These are phyloP conservation scores for Acanthurus leucopareius DNA, from an alignment of 2,797 vertebrate genomes.

Conservation along the genomic window DNA sequence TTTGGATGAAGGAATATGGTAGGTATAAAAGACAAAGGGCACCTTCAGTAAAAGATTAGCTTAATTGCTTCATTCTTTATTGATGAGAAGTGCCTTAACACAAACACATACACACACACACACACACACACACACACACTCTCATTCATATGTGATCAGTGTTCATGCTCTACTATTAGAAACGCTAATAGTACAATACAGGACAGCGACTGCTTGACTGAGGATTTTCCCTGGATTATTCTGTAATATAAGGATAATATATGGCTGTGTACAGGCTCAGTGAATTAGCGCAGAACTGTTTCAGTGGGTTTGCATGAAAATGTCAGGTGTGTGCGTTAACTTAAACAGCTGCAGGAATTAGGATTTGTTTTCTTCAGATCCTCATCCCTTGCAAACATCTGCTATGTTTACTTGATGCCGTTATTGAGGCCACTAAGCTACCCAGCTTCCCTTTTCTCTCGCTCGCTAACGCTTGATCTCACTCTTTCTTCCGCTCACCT, in stretches of 20 bases:
- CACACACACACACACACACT: constrained; percentile 28
- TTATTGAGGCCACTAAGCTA: constrained; percentile 63
- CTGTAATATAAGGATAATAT: constrained; percentile 62
- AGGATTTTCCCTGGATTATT: constrained; percentile 67
- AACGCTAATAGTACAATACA: constrained; percentile 38
- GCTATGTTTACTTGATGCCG: constrained; percentile 69
- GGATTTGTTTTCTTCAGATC: constrained; percentile 75
- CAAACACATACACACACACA: constrained; percentile 30
- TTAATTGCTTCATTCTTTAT: constrained; percentile 84
- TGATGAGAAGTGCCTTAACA: constrained; percentile 74
- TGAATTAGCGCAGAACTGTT: constrained; percentile 37
- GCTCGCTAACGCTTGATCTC: constrained; percentile 50
- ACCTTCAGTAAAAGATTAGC: constrained; percentile 78
- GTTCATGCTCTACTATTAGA: constrained; percentile 49
- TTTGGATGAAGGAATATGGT: constrained; percentile 53
- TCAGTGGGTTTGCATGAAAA: constrained; percentile 46
- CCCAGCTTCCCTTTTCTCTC: constrained; percentile 44
- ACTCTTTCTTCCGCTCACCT: constrained; percentile 56
- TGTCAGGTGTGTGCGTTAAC: constrained; percentile 61
- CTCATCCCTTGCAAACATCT: constrained; percentile 74
- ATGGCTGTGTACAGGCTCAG: constrained; percentile 51
- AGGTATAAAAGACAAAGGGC: constrained; percentile 72
- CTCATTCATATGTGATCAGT: constrained; percentile 56
- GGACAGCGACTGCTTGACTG: constrained; percentile 32
- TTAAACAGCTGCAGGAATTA: constrained; percentile 73